phyloP scores from a whole-genome alignment of 1,140 invertebrate genomes.

The Alviniconcha marisindica region DNA sequence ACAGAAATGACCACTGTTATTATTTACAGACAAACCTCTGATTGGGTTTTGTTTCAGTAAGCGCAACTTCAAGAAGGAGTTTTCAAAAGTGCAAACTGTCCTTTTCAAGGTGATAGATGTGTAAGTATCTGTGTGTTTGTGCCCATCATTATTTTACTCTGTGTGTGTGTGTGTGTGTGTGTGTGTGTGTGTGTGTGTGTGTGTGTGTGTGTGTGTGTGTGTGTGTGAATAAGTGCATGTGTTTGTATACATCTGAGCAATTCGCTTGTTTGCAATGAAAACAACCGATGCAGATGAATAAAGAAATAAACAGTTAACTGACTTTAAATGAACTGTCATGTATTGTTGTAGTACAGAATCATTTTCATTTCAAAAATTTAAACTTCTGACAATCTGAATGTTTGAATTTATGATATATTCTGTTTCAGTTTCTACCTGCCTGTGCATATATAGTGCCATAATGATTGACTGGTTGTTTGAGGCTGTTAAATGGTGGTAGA shows the following conservation, averaged over 20 bases:
- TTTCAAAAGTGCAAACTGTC: slow-evolving; percentile 5
- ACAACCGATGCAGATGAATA: neutral
- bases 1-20: too few relatives aligned
- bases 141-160: neutral
- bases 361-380: too few relatives aligned
- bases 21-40: too few relatives aligned
- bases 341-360: too few relatives aligned
- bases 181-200: neutral
- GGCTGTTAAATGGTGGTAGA: too few relatives aligned
- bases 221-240: neutral
- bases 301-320: neutral
- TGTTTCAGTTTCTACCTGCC: too few relatives aligned
- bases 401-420: too few relatives aligned
- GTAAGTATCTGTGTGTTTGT: too few relatives aligned
- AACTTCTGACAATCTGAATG: too few relatives aligned
- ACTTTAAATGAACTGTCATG: neutral
- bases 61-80: slow-evolving; percentile 29
- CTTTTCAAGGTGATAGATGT: slow-evolving; percentile 32
- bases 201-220: slow-evolving; percentile 29
- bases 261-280: neutral
- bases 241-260: neutral
- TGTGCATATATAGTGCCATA: too few relatives aligned
- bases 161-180: neutral
- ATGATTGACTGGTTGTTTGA: neutral
- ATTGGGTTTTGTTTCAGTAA: slow-evolving; percentile 33